Conservation (phyloP, 2,113 vertebrate genomes). For the Varanus komodoensis region DNA sequence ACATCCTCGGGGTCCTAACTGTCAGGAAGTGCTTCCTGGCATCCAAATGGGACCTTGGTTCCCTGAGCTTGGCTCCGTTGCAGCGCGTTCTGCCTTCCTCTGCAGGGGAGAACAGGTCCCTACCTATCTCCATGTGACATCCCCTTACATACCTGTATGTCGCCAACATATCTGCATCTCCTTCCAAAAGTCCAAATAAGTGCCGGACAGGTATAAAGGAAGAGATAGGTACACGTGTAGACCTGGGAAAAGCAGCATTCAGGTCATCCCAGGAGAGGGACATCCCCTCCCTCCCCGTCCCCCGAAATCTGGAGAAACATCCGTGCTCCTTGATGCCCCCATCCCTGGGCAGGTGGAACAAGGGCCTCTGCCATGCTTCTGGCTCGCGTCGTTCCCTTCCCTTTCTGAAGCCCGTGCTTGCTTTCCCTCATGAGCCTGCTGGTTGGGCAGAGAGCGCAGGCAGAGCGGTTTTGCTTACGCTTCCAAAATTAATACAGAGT, state of each 20-base stretch:
- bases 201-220: too few species aligned
- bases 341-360: accelerated
- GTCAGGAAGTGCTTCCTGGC: too few species aligned
- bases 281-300: not conserved
- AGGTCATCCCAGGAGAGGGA: not conserved
- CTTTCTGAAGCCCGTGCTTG: not conserved
- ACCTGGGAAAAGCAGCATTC: not conserved
- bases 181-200: not conserved
- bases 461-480: not conserved
- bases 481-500: constrained; percentile 25
- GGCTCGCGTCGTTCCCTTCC: not conserved
- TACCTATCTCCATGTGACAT: too few species aligned
- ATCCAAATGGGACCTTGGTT: too few species aligned
- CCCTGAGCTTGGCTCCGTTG: too few species aligned
- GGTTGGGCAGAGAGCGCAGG: not conserved
- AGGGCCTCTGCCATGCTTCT: accelerated
- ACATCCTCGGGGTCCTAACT: too few species aligned
- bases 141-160: too few species aligned
- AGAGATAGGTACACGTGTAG: too few species aligned
- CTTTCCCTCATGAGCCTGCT: not conserved
- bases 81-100: too few species aligned
- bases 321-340: not conserved
- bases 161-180: too few species aligned
- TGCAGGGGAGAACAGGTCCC: too few species aligned
- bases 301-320: not conserved